Evolutionary conservation across 2,888 invertebrate genomes (phyloP).

Genomic region (Apodemia duryi): DNA sequence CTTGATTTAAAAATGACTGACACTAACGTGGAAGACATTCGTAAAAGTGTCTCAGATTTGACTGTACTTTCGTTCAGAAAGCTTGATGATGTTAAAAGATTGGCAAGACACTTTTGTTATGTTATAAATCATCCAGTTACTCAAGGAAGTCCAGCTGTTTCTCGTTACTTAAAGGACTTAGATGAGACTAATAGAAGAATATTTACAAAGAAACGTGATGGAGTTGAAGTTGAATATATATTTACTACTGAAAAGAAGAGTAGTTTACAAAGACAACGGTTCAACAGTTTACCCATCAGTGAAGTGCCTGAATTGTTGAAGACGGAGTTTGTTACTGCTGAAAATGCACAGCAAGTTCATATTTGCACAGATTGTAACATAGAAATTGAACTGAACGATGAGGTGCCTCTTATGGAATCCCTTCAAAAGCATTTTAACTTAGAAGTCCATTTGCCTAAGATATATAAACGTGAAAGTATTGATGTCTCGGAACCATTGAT

Average conservation of each 20-base stretch:
- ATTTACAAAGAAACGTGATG: slow-evolving; percentile 56
- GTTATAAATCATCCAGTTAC: slow-evolving; percentile 58
- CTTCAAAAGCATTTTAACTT: slow-evolving; percentile 65
- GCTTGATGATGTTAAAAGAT: slow-evolving; percentile 58
- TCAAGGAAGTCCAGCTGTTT: slow-evolving; percentile 45
- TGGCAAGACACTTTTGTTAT: slow-evolving; percentile 57
- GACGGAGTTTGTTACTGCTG: slow-evolving; percentile 52
- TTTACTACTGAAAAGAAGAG: slow-evolving; percentile 72
- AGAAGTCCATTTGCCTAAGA: slow-evolving; percentile 58
- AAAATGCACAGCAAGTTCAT: slow-evolving; percentile 63
- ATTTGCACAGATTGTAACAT: slow-evolving; percentile 69
- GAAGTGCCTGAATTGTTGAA: slow-evolving; percentile 69
- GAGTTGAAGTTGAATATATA: slow-evolving; percentile 67
- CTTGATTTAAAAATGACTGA: slow-evolving; percentile 35
- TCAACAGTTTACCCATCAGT: slow-evolving; percentile 68
- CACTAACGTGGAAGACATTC: slow-evolving; percentile 44
- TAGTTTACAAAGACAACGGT: slow-evolving; percentile 62
- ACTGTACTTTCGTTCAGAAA: slow-evolving; percentile 63
- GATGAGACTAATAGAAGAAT: slow-evolving; percentile 56
- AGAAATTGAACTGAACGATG: slow-evolving; percentile 65
- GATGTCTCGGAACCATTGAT: slow-evolving; percentile 66
- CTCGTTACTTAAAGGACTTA: slow-evolving; percentile 51
- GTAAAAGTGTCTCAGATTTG: slow-evolving; percentile 48
- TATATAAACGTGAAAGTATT: slow-evolving; percentile 60
- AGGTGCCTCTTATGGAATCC: slow-evolving; percentile 67